Evolutionary conservation across 2,113 vertebrate genomes (phyloP), one percentile per base, ranked within the genome.

Genomic region (Phyllopteryx taeniolatus): DNA sequence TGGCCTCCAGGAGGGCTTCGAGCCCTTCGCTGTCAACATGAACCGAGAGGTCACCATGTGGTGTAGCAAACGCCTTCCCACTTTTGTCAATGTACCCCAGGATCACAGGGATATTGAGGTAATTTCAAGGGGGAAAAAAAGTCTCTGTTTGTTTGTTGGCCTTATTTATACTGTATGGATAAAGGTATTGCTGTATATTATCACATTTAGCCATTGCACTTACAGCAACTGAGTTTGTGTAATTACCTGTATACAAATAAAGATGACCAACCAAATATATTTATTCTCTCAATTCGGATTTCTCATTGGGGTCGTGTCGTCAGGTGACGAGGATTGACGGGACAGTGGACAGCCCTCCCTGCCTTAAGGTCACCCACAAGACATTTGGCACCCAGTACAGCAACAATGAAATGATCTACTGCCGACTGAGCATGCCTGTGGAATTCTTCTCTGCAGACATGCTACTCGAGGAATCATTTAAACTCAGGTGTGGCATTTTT

Each of bases 21-120:
- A 99, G 79, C 97, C 97, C 71, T 99, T 96, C 46, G 96, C 95
- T 33, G 97, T 99, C 78, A 99, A 99, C 90, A 99, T 96, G 96
- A 98, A 99, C 81, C 89, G 96, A 80, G 95, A 99, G 5, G 94
- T 99, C 75, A 95, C 96, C 43, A 96, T 99, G 96, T 99, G 97
- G 97, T 99, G 98, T 88, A 99, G 96, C 92, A 99, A 99, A 88
- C 96, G 96, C 70, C 93, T 99, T 77, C 96, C 97, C n/a, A 98
- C 97, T 0, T 99, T 99, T 86, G 92, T 96, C 89, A 96, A 94
- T 3, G 93, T 97, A 70, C 96, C 96, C 44, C 86, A 92, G 83
- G 90, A 91, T 69, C 96, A 99, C 89, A 87, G 89, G 67, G 93
- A 98, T 75, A 91, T 98, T 68, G 94, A 96, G 96, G 97, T 99